Conservation (phyloP, 2,888 invertebrate genomes). For the Hyles lineata region DNA sequence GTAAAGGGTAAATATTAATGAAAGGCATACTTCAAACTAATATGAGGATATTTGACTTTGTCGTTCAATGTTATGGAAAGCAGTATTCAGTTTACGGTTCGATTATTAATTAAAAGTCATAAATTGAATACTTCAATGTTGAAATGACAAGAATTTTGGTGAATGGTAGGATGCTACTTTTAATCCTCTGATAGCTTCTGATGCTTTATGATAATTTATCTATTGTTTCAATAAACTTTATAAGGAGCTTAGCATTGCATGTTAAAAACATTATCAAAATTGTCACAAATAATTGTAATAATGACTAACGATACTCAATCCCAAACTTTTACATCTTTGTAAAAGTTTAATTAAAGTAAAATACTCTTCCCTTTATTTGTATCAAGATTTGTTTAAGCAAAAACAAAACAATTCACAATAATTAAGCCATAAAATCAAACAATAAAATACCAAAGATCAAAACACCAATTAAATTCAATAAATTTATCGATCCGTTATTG, state of each 20-base stretch:
- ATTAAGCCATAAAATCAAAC: slow-evolving; percentile 9
- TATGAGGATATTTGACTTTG: background rate
- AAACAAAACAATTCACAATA: background rate
- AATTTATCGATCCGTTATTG: background rate
- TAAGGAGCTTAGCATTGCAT: no score
- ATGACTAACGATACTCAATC: background rate
- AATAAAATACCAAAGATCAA: background rate
- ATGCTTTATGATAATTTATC: no score
- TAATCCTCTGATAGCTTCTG: no score
- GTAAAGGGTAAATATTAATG: slow-evolving; percentile 10
- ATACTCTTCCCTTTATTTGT: background rate
- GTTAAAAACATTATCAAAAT: no score
- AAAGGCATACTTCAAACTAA: background rate
- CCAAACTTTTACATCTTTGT: no score
- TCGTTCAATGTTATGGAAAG: background rate
- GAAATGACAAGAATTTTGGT: no score
- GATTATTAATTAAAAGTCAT: no score
- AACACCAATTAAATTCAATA: slow-evolving; percentile 5
- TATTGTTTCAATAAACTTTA: no score
- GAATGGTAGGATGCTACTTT: no score
- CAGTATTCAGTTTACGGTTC: no score
- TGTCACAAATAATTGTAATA: background rate
- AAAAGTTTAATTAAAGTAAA: background rate
- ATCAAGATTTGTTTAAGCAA: background rate
- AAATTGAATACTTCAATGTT: no score